Base-by-base conservation (phyloP, 2,797 vertebrate species). In the Tachyglossus aculeatus region DNA sequence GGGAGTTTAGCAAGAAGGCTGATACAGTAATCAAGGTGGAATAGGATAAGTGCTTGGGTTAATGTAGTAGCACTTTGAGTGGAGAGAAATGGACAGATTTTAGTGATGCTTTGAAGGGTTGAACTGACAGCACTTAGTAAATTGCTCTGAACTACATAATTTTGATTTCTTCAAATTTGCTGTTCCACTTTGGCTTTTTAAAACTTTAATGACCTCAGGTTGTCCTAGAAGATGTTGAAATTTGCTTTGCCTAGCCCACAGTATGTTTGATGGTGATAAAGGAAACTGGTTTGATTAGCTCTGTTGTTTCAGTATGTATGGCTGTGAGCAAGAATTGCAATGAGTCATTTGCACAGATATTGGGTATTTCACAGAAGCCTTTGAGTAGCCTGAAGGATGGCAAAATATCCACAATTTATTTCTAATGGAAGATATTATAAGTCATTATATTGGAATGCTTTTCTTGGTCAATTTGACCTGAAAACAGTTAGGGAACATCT, bases 131-230 rank as follows among this genome's bases (percentile, higher is more conserved):
- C n/a, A n/a, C n/a, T 27, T 51, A 27, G 40, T 33, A 81, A 80
- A 82, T 57, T 64, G 14, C 25, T 80, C 71, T 81, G 59, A 18
- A 71, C 67, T 73, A 34, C 63, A 34, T 64, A 41, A 69, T 71
- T 80, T 70, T 21, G 63, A 50, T 73, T 81, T 82, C 62, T 25
- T 24, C 24, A 74, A 50, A 3, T 19, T 9, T 80, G 74, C 43
- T 47, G 19, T 86, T 83, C 71, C 44, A 78, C 14, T 33, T 55
- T 16, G 9, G 8, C 27, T 19, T 22, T 73, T 73, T 18, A 60
- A 64, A 27, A 29, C 6, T 1, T 56, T 66, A 71, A 45, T 51
- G 69, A 10, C 7, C 36, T 5, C 12, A 60, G 25, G 43, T 61
- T 69, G 8, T 25, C 2, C 4, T 39, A 27, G 47, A 36, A 19